A percentile compares a stretch with the other conserved stretches of the same genome.
phyloP scores from a whole-genome alignment of 2,797 vertebrate species.

The Aeoliscus strigatus region DNA sequence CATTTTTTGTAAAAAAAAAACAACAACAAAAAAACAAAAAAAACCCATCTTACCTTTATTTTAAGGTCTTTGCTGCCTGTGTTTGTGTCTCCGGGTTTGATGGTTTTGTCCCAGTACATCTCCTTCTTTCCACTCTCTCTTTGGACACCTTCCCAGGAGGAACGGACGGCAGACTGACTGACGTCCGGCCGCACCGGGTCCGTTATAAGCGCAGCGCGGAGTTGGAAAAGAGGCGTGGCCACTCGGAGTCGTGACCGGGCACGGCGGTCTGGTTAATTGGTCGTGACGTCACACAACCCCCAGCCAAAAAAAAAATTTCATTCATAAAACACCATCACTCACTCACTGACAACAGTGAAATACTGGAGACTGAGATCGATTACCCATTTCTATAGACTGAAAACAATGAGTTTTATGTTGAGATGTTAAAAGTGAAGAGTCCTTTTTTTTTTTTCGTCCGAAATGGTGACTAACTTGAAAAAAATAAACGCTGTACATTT shows the following conservation, averaged over 20 bases:
- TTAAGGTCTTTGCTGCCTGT: slow-evolving; percentile 41
- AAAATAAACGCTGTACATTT: too few relatives aligned
- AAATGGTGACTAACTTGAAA: too few relatives aligned
- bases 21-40: too few relatives aligned
- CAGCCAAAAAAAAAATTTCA: slow-evolving; percentile 42
- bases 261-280: slow-evolving; percentile 28
- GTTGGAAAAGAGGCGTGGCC: slow-evolving; percentile 34
- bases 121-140: too few relatives aligned
- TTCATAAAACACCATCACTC: slow-evolving; percentile 48
- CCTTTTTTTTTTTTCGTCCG: too few relatives aligned
- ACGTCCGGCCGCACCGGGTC: slow-evolving; percentile 15
- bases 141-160: not conserved
- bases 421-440: too few relatives aligned
- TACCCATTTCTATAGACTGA: too few relatives aligned
- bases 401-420: too few relatives aligned
- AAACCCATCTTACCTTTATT: slow-evolving; percentile 47
- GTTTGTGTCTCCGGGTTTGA: slow-evolving; percentile 40
- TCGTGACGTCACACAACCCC: slow-evolving; percentile 67
- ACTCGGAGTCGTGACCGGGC: slow-evolving; percentile 57
- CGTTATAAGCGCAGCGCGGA: slow-evolving; percentile 33
- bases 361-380: too few relatives aligned
- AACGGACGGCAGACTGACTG: slow-evolving; percentile 24
- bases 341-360: too few relatives aligned
- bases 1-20: too few relatives aligned
- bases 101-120: slow-evolving; percentile 56